Conservation (phyloP, 1,140 invertebrate species). For the Uloborus diversus region DNA sequence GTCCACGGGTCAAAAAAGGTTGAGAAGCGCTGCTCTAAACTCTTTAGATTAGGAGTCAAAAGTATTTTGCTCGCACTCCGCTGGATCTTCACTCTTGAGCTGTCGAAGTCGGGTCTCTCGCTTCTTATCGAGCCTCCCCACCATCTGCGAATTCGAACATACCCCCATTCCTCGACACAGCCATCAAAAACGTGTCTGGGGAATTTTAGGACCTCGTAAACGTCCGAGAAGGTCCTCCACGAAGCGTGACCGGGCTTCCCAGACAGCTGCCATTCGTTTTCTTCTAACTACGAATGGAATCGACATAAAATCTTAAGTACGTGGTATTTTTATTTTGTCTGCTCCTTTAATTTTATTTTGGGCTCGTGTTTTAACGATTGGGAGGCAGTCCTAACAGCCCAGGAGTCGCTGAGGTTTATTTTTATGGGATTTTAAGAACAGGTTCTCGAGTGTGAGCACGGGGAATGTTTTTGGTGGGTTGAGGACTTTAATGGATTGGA, state of each 20-base stretch:
- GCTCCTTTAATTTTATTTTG: background rate
- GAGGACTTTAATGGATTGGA: too few relatives aligned
- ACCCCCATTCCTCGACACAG: background rate
- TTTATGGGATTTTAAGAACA: slow-evolving; percentile 11
- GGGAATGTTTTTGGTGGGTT: too few relatives aligned
- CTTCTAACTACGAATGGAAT: background rate
- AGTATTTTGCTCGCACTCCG: too few relatives aligned
- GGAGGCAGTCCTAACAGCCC: background rate
- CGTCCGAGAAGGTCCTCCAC: too few relatives aligned
- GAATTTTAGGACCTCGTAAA: background rate
- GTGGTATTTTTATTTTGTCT: slow-evolving; percentile 3
- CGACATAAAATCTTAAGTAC: slow-evolving; percentile 3
- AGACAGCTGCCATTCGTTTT: background rate
- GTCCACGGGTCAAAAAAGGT: too few relatives aligned
- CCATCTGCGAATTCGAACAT: background rate
- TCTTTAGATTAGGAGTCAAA: too few relatives aligned
- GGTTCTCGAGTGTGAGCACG: too few relatives aligned
- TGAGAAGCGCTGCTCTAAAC: too few relatives aligned
- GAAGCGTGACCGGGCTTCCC: too few relatives aligned
- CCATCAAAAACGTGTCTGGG: background rate
- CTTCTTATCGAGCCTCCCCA: background rate
- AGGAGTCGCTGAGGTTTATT: background rate
- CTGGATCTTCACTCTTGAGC: too few relatives aligned
- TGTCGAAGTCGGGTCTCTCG: background rate
- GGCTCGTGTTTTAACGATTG: background rate